These are phyloP conservation scores for Planococcus citri DNA, from an alignment of 1,140 invertebrate genomes.

Conservation along the genomic window DNA sequence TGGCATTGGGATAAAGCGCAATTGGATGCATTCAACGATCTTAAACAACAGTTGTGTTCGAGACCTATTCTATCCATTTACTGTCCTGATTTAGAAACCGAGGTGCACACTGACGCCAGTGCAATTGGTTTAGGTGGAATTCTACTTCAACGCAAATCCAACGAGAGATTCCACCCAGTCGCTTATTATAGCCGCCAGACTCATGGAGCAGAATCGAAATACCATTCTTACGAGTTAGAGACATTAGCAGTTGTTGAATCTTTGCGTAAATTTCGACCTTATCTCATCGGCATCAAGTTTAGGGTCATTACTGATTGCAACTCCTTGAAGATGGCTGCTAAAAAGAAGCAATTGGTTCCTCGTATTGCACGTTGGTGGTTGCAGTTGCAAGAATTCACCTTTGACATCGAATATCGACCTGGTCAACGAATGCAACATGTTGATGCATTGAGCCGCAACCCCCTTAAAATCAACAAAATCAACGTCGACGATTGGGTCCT, in stretches of 20 bases:
- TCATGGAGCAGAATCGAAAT: background rate
- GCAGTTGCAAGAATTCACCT: constrained; percentile 13
- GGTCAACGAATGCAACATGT: constrained; percentile 12
- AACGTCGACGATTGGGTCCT: background rate
- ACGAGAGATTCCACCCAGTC: background rate
- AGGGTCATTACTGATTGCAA: constrained; percentile 16
- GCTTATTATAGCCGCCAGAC: constrained; percentile 15
- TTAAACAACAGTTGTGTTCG: background rate
- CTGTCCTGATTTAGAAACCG: background rate
- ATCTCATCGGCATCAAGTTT: constrained; percentile 12
- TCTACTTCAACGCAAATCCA: background rate
- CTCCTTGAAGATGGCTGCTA: background rate
- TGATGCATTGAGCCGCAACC: background rate
- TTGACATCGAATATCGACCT: constrained; percentile 12
- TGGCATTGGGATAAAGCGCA: background rate
- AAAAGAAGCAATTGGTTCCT: background rate
- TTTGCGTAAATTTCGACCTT: background rate
- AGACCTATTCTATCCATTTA: constrained; percentile 5
- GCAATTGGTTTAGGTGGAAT: too few relatives aligned
- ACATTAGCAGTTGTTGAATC: background rate
- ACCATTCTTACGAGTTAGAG: constrained; percentile 18
- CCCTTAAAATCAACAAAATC: background rate
- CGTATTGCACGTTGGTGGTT: background rate
- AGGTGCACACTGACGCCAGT: too few relatives aligned
- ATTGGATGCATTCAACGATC: background rate